Evolutionary conservation across 1,140 invertebrate species (phyloP), one percentile per base, ranked within the genome.

Genomic region (Drosophila kanapiae): DNA sequence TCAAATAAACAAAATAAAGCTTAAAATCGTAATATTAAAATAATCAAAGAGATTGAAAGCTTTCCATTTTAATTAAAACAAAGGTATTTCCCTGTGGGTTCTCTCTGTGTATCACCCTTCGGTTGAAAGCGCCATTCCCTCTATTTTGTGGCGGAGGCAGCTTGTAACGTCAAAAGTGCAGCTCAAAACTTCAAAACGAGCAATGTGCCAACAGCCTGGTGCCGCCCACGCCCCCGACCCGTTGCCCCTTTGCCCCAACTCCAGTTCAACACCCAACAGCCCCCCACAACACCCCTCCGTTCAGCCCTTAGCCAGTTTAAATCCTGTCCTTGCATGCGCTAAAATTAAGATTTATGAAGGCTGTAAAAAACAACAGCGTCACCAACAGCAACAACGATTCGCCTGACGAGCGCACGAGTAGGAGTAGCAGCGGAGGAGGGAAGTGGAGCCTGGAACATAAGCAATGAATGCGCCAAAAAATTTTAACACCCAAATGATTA

Each of bases 281-380:
- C 9, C 7, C 11, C 45, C 9, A 6, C n/a, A 18, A 3, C 33
- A 10, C 0, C 16, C 16, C 23, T 23, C 29, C 18, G 1, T 8
- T 29, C 45, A 43, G 31, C 60, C 33, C n/a, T 68, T 57, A 67
- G 47, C 61, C 74, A 65, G 59, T 37, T 51, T 48, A 53, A 48
- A 59, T 51, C 40, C 67, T 71, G 45, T 65, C 60, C 77, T 65
- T 82, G 84, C 84, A 87, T 88, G 65, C 85, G 84, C 84, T 88
- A 78, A 87, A 87, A 87, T 87, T 87, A 87, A 87, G 84, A 87
- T 87, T 87, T 87, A 87, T 87, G 84, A 81, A 88, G 77, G 80
- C 81, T 88, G 80, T 87, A 84, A 87, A 87, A 87, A 87, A 87
- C 84, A 88, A 88, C 84, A 88, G 82, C 82, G 78, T 72, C 83